Base-by-base conservation (phyloP, 2,888 invertebrate genomes). In the Muscina levida region DNA sequence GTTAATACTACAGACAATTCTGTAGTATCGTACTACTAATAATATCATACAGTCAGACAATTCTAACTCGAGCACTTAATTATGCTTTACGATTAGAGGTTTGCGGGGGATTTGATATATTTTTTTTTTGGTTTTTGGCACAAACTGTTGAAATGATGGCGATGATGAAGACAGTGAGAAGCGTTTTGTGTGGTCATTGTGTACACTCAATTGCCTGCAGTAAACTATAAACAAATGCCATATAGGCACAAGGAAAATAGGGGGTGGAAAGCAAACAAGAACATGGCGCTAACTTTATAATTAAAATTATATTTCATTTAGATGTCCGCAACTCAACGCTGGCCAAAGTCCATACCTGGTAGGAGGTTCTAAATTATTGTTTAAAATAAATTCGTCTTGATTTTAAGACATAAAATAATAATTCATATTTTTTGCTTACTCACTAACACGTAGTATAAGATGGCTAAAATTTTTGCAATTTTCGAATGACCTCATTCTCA, bases 121-220 rank as follows among this genome's bases (percentile, higher is more conserved):
- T n/a, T n/a, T n/a, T n/a, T n/a, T n/a, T n/a, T 48, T 67, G 67
- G 4, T 72, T 68, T 59, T 72, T 77, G 72, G 77, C 72, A 77
- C 72, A 57, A 15, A 1, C 6, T 48, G 17, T 19, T 39, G 31
- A 17, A 3, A 22, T 67, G 51, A 51, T 67, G 17, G 26, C 48
- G 13, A 22, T 53, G 37, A 13, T 19, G 2, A 17, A 10, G 17
- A 59, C 17, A 10, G 62, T 19, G 31, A 48, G 24, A 15, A 65
- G 15, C 19, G 22, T 48, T 13, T 46, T 31, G 3, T 46, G 10
- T 26, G 62, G 42, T 39, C 19, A 62, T 62, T 62, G 39, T 59
- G 37, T 59, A 37, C 59, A 59, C 15, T 59, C 39, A 59, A 59
- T 59, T 59, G 31, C 31, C 31, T 31, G 31, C 8, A 31, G 31